Base-by-base conservation (phyloP, 2,888 invertebrate genomes). In the Megamerina dolium region DNA sequence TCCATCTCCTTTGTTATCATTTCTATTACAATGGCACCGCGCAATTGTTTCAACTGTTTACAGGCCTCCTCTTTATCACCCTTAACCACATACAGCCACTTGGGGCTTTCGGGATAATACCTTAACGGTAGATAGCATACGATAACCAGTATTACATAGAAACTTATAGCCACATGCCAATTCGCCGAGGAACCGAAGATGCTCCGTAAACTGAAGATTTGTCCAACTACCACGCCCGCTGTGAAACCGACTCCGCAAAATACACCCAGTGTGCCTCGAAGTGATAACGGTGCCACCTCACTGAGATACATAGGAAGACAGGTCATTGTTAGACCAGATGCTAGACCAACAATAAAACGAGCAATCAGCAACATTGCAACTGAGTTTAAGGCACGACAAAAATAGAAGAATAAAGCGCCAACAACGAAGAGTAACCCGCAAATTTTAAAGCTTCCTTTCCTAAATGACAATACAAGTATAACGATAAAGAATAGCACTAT, bases 251-350 rank as follows among this genome's bases (percentile, higher is more conserved):
- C 58, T 81, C 87, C 57, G 89, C 81, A 51, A 14, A 67, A 57
- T 2, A 87, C 87, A 2, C 93, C 93, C 64, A 89, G 75, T 3
- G 87, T 80, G 12, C 94, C 94, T 20, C 89, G 77, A 31, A 91
- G 73, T 17, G 73, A 73, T 3, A 81, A 58, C 0, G 94, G 92
- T 1, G 92, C 82, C 51, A 93, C 73, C 73, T 95, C 94, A 3
- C 85, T 83, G 59, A 94, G 75, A 70, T 94, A 95, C 85, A 93
- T 86, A 1, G 95, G 91, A 53, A 90, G 80, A 48, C 88, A 79
- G 51, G 85, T 83, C n/a, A 91, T 91, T 41, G 85, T 84, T 26
- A 94, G 73, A 49, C 94, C 89, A 59, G 80, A 79, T 45, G 83
- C 76, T 31, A 89, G 61, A n/a, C 92, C 93, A 38, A 85, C 82